phyloP scores from a whole-genome alignment of 2,113 vertebrate species.

The Sinocyclocheilus maitianheensis region DNA sequence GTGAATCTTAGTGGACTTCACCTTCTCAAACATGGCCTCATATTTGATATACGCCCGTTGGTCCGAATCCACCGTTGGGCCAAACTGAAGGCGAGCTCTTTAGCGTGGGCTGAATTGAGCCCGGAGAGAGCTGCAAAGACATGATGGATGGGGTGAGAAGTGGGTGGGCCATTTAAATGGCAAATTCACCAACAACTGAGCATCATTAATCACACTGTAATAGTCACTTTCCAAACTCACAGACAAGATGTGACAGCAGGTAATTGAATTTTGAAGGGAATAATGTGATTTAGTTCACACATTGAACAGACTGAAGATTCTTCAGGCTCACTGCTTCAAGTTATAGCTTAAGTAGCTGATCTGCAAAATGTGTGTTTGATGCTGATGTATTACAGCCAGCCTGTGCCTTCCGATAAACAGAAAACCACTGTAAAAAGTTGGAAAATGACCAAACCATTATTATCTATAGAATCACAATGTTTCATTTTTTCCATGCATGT shows the following conservation, averaged over 20 bases:
- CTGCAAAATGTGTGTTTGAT: slow-evolving; percentile 19
- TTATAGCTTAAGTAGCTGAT: slow-evolving; percentile 19
- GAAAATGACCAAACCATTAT: neutral
- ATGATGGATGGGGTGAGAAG: slow-evolving; percentile 16
- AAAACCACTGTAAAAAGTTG: neutral
- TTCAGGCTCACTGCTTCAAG: neutral
- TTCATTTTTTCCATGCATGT: neutral
- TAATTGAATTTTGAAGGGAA: slow-evolving; percentile 15
- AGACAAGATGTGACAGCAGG: slow-evolving; percentile 17
- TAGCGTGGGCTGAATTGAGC: slow-evolving; percentile 64
- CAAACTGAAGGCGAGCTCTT: slow-evolving; percentile 74
- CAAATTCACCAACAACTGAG: slow-evolving; percentile 29
- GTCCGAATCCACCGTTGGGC: slow-evolving; percentile 82
- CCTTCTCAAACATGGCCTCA: slow-evolving; percentile 84
- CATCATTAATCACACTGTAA: slow-evolving; percentile 33
- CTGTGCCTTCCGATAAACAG: neutral
- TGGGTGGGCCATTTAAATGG: slow-evolving; percentile 36
- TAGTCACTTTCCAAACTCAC: slow-evolving; percentile 23
- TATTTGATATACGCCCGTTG: slow-evolving; percentile 73
- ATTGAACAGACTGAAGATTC: neutral
- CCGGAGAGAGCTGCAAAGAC: slow-evolving; percentile 74
- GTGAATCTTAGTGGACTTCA: slow-evolving; percentile 50
- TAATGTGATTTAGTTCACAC: slow-evolving; percentile 25
- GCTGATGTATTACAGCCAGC: neutral
- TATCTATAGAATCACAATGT: neutral